phyloP scores from a whole-genome alignment of 2,797 vertebrate species.

The Oreochromis mossambicus region DNA sequence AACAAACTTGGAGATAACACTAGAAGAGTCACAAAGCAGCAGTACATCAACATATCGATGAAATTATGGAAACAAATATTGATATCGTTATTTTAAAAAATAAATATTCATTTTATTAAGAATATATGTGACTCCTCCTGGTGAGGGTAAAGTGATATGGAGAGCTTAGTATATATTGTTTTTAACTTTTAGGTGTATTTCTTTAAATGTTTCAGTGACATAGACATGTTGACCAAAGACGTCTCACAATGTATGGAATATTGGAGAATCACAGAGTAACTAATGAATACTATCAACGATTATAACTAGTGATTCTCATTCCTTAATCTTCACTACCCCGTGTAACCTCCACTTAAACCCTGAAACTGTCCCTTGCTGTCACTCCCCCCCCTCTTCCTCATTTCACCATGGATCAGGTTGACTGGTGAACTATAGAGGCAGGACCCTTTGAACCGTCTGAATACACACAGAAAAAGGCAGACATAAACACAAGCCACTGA shows the following conservation, averaged over 20 bases:
- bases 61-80: background rate
- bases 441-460: constrained; percentile 47
- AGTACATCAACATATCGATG: background rate
- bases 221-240: background rate
- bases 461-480: constrained; percentile 38
- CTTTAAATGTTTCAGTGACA: background rate
- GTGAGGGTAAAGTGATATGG: background rate
- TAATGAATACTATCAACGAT: too few relatives aligned
- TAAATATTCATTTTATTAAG: background rate
- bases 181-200: background rate
- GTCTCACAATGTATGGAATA: background rate
- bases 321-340: background rate
- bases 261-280: background rate
- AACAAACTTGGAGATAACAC: background rate
- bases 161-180: background rate
- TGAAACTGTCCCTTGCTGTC: constrained; percentile 27
- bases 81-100: background rate
- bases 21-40: background rate
- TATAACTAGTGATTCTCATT: background rate
- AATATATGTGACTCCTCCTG: background rate
- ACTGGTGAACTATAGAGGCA: constrained; percentile 51
- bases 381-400: background rate
- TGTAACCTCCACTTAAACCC: constrained; percentile 26
- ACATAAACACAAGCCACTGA: constrained; percentile 55
- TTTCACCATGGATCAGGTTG: constrained; percentile 53